Base-by-base conservation (phyloP, 2,113 vertebrate genomes). In the Ochotona curzoniae region DNA sequence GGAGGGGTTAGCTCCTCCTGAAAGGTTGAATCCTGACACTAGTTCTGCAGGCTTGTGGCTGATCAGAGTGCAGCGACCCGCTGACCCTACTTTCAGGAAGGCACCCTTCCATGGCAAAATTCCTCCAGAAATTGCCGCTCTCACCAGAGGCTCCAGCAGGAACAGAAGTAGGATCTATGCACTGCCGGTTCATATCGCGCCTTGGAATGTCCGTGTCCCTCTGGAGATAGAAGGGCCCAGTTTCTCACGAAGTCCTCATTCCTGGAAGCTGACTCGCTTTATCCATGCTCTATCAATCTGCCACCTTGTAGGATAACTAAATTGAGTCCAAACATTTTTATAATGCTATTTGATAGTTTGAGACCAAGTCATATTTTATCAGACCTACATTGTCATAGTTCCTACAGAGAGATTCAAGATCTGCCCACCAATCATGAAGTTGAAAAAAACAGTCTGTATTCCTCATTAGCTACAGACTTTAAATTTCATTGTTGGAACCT, bases 211-310 rank as follows among this genome's bases (percentile, higher is more conserved):
- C 85, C 67, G 13, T 0, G 35, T 86, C 93, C 70, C 69, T 83
- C 82, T 61, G 75, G 85, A 96, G 78, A 73, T 80, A 75, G 84
- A 88, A 89, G 82, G 73, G 49, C 54, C 82, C 82, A n/a, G 47
- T 95, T 97, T 97, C 97, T 96, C 97, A 97, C 4, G 78, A 94
- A 83, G 75, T 74, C 73, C 25, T 73, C 90, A 86, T 95, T 93
- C 84, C 87, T 47, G n/a, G 92, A 94, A 89, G 92, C 93, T 94
- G 92, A 91, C 69, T 94, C 67, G 74, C 92, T 96, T 97, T 97
- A 90, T 96, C 85, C 92, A 96, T 92, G 96, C 96, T 95, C 97
- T 95, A 97, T 97, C 95, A 97, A 97, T 96, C 96, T 97, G 96
- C 92, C 96, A 97, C 90, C 94, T 96, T 96, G 96, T 70, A 94